Base-by-base conservation (phyloP, 2,888 invertebrate genomes). In the Timema podura region DNA sequence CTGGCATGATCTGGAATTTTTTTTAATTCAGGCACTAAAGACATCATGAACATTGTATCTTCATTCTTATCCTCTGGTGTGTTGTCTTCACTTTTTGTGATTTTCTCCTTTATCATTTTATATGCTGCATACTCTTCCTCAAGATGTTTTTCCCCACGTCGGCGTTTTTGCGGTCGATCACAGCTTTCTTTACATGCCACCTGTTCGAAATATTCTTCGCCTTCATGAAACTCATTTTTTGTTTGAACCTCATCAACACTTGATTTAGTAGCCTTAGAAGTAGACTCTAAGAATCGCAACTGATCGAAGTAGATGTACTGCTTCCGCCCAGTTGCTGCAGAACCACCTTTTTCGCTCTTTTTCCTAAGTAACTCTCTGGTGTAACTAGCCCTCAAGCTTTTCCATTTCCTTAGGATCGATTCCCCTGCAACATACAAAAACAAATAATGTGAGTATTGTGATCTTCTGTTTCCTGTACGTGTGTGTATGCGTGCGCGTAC, bases 31-130 rank as follows among this genome's bases (percentile, higher is more conserved):
- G 64, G 64, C 9, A 44, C 44, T 15, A 45, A 5, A 7, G 6
- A 64, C 64, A 46, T n/a, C 64, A 64, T 64, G 64, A 64, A 64
- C 45, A 64, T 46, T 45, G 11, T 64, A 6, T 64, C 64, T 64
- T 64, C 64, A 47, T 8, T 47, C n/a, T 2, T n/a, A 46, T 64
- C 46, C 45, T 8, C 46, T 64, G 64, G 5, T 2, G 44, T 46
- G 13, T 64, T 44, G 7, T 64, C 44, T 64, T 45, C 47, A 13
- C 44, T 44, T 8, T 10, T n/a, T 7, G 16, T 9, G 2, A 61
- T 16, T 47, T 64, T 64, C n/a, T 64, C 45, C 64, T 64, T 64
- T 47, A 64, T 46, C 44, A 64, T 30, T 9, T 8, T 64, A 16
- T 61, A 61, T 61, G 30, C 5, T 16, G 3, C 16, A 61, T 61